These are phyloP conservation scores for Tetramorium alpestre DNA, from an alignment of 1,140 invertebrate species.

Conservation along the genomic window DNA sequence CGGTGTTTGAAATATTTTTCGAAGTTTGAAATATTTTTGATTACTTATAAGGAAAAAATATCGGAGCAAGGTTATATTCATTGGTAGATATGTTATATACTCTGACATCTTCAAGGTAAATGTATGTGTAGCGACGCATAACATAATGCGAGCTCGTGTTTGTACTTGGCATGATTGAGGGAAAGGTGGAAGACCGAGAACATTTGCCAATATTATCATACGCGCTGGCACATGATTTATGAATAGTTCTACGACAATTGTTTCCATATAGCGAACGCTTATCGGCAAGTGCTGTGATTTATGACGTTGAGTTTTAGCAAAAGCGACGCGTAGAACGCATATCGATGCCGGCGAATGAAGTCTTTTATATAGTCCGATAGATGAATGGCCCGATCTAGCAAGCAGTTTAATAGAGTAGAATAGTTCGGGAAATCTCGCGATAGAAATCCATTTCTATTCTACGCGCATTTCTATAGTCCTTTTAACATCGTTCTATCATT, in stretches of 20 bases:
- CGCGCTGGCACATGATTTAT: not conserved
- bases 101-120: slow-evolving; percentile 4
- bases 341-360: not conserved
- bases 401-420: not conserved
- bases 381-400: not conserved
- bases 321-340: too few species aligned
- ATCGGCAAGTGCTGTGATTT: slow-evolving; percentile 1
- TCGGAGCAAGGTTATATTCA: slow-evolving; percentile 3
- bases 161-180: not conserved
- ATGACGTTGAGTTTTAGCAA: not conserved
- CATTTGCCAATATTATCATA: not conserved
- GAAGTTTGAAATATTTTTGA: not conserved
- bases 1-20: not conserved
- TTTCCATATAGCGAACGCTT: not conserved
- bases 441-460: not conserved
- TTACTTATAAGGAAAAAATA: not conserved
- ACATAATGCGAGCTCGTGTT: not conserved
- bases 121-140: not conserved
- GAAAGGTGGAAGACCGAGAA: slow-evolving; percentile 1
- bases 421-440: not conserved
- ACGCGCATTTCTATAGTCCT: not conserved
- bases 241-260: not conserved
- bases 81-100: not conserved
- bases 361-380: too few species aligned
- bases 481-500: not conserved